Evolutionary conservation across 2,797 vertebrate genomes (phyloP), one percentile per base, ranked within the genome.

Genomic region (Neosalanx taihuensis): DNA sequence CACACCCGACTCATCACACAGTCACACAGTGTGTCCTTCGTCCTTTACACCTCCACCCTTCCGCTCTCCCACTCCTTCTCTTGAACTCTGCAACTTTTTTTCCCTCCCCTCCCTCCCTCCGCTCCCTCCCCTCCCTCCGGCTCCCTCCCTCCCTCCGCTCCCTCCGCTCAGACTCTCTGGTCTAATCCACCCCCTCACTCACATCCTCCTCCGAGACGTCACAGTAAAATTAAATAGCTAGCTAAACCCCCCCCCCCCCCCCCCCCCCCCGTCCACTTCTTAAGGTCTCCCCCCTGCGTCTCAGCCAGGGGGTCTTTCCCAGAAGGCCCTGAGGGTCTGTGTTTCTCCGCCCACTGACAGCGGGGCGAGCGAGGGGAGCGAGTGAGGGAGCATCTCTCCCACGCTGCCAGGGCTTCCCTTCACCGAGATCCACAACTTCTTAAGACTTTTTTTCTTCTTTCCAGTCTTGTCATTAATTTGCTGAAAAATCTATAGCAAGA

Each of bases 401-500:
- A 88, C 86, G 73, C 83, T 82, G 76, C 76, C 69, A 81, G 88
- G 90, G 84, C 81, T 88, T 86, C 88, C 87, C 83, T 72, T 63
- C 81, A 78, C 79, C 84, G 78, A 75, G 75, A 83, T 79, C 68
- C 4, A 17, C 46, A 57, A 58, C 57, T 70, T 53, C 64, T 76
- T 80, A 84, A 46, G 41, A 69, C 83, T 87, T 83, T 85, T 86
- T 80, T 78, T 84, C 76, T 85, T 79, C 79, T 26, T 26, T 26
- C 23, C 23, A 26, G 23, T 26, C 23, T 26, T 1, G 81, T 87
- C 86, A 83, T 90, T 90, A 87, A 91, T 92, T 90, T 89, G 89
- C 79, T 87, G 74, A 84, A 90, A 91, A 92, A 92, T 91, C 91
- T 86, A 91, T 91, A 90, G 84, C 68, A 74, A 89, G 84, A 83